Base-by-base conservation (phyloP, 2,888 invertebrate species). In the Hypena proboscidalis region DNA sequence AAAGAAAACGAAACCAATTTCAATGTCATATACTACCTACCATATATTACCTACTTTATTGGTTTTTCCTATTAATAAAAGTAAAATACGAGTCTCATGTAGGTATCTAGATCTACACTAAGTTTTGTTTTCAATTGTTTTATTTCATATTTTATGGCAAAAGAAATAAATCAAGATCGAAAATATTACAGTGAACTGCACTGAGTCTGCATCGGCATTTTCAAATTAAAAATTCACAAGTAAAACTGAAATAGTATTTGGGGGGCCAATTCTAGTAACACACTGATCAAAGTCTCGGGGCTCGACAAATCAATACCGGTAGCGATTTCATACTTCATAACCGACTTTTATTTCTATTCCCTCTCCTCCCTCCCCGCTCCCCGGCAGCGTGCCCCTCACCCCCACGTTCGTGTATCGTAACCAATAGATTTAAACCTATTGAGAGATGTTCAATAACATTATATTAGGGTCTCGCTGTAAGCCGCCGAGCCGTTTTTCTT, bases 311-410 rank as follows among this genome's bases (percentile, higher is more conserved):
- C 76, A 66, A 80, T 79, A 74, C 45, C 19, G 41, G 47, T 54
- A 46, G 57, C 68, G 67, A 67, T 70, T 73, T 70, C 70, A 71
- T 74, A 70, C 70, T 71, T 74, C 70, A 74, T 77, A 79, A 79
- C 71, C 67, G 67, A 70, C 69, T 73, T 70, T 70, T 64, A 67
- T 66, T 61, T 58, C 45, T 40, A 32, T 33, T 39, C 32, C 58
- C 48, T 42, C 46, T 45, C 46, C 27, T 40, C 7, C 32, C 25
- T 13, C 10, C 20, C 3, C 15, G 7, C 30, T 8, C 22, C 34
- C 15, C 32, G 3, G 13, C 21, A 15, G 15, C 39, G 30, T 8
- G 8, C 0, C 13, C n/a, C 17, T 8, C 27, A 36, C 34, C 25
- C 39, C 26, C 34, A 17, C 29, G 7, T 23, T n/a, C 27, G 34